These are phyloP conservation scores for Glyptemys insculpta DNA, from an alignment of 2,797 vertebrate species.

Conservation along the genomic window DNA sequence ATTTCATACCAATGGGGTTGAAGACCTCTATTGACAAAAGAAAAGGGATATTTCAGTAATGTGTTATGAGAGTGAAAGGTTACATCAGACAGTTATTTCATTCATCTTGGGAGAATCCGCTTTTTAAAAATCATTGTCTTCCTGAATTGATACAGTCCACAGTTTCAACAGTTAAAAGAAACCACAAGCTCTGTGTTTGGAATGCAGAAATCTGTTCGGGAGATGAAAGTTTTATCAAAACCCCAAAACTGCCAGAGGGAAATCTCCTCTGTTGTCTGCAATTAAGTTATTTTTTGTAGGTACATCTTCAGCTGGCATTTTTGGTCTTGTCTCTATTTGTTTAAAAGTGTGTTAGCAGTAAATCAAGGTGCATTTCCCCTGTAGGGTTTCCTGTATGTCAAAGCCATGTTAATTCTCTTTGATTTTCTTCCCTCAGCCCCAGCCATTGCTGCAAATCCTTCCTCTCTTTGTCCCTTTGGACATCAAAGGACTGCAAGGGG, in stretches of 20 bases:
- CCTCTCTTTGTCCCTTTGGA: conserved; percentile 78
- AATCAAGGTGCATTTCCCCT: conserved; percentile 89
- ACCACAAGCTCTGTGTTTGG: background rate
- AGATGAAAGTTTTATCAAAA: background rate
- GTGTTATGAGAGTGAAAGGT: background rate
- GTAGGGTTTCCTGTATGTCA: conserved; percentile 94
- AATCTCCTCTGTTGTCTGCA: background rate
- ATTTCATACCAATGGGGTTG: background rate
- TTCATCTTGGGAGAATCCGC: background rate
- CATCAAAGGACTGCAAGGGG: conserved; percentile 76
- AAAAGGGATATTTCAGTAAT: background rate
- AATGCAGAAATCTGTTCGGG: background rate
- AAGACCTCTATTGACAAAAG: background rate
- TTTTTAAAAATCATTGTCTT: background rate
- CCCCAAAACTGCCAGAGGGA: background rate
- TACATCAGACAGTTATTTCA: background rate
- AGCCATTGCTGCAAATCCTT: conserved; percentile 75
- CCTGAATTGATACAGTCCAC: background rate
- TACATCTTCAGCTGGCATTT: conserved; percentile 11
- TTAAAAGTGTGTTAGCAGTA: conserved; percentile 93
- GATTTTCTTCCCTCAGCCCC: conserved; percentile 83
- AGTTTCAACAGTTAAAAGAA: background rate
- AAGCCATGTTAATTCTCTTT: conserved; percentile 90
- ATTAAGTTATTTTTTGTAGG: conserved; percentile 26
- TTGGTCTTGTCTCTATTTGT: conserved; percentile 84